A percentile compares a stretch with the other conserved stretches of the same genome.
Conservation (phyloP, 2,797 vertebrate genomes). For the Tapera naevia region DNA sequence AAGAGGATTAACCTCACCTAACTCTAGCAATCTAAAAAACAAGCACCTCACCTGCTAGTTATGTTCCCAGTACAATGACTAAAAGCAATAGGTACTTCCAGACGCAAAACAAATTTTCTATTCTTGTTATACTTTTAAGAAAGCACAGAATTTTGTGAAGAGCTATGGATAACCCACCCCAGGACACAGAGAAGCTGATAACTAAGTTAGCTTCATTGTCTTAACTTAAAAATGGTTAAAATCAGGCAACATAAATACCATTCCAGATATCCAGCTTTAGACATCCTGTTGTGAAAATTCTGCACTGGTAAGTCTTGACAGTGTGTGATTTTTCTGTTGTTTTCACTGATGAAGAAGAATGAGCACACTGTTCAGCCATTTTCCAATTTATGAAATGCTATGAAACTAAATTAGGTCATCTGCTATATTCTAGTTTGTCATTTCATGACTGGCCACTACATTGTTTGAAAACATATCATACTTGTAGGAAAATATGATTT, state of each 20-base stretch:
- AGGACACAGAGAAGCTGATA: not conserved
- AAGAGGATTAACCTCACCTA: not conserved
- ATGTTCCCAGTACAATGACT: not conserved
- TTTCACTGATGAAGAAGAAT: not conserved
- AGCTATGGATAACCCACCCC: not conserved
- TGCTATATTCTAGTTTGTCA: not conserved
- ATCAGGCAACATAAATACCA: not conserved
- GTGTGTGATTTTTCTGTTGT: not conserved
- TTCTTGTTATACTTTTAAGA: not conserved
- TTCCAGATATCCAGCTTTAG: not conserved
- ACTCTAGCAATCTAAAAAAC: not conserved
- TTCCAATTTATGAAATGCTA: not conserved
- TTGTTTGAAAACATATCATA: not conserved
- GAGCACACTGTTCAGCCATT: not conserved
- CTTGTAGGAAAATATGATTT: not conserved
- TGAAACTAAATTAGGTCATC: not conserved
- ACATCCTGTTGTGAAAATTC: not conserved
- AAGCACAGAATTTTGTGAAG: not conserved
- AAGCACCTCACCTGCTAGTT: not conserved
- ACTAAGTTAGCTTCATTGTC: not conserved
- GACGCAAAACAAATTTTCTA: not conserved
- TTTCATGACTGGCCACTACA: not conserved
- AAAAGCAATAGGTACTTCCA: not conserved
- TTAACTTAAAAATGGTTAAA: not conserved
- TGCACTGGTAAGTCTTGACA: not conserved